Base-by-base conservation (phyloP, 2,797 vertebrate genomes). In the Netta rufina region DNA sequence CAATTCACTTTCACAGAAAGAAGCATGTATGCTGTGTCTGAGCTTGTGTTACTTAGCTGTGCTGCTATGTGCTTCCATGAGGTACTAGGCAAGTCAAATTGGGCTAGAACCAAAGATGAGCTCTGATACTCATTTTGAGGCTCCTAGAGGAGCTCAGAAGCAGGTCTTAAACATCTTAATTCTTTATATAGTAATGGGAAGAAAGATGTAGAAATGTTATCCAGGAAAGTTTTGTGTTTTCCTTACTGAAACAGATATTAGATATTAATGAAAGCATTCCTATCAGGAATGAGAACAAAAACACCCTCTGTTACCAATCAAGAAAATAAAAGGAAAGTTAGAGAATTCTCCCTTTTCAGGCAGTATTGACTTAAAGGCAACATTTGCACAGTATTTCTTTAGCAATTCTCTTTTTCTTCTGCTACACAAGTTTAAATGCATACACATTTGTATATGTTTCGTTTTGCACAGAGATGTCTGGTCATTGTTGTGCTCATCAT, bases 361-460 rank as follows among this genome's bases (percentile, higher is more conserved):
- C n/a, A 76, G 1, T 20, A 4, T 57, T 92, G 65, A 61, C 24
- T 28, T 65, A 51, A 13, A 51, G 49, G 49, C 49, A 51, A 51
- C 49, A 25, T 51, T 25, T 51, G 49, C 49, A 51, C 7, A 3
- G 47, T 24, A 49, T 49, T 49, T 49, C 47, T 25, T 39, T 71
- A 78, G 6, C 24, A 53, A 4, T 38, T 8, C 54, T 25, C 2
- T 66, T 9, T 56, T 54, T 62, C 24, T 60, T 54, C 30, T 60
- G 6, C 57, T 82, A 43, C 6, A 4, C 41, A 45, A 54, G 3
- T 82, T 75, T 58, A 49, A 39, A 66, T 71, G 18, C 6, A 24
- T 3, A 19, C 36, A 6, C 10, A 36, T 9, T 3, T 60, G 15
- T 11, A 49, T 71, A 20, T 0, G 0, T 58, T 67, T 7, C 15